Evolutionary conservation across 2,888 invertebrate genomes (phyloP), one percentile per base, ranked within the genome.

Genomic region (Lucinisca nassula): DNA sequence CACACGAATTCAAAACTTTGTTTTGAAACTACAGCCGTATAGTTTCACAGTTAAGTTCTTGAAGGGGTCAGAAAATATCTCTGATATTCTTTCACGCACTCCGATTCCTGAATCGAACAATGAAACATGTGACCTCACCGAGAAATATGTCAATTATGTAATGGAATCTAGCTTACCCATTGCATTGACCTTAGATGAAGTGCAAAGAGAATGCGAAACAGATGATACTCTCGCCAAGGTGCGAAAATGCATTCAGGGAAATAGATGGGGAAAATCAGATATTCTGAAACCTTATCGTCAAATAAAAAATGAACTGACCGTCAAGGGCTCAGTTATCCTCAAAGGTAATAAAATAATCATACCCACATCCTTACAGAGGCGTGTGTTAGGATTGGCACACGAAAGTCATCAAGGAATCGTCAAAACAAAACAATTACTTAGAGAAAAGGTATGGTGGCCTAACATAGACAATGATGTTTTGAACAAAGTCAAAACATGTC

Each of bases 381-480:
- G 61, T 24, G 74, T 79, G 17, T 21, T 88, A 37, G 35, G 55
- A 35, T 30, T 88, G 12, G 82, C 79, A 35, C 82, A 88, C 79
- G 78, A 82, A 37, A 49, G 40, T n/a, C 88, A 88, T 38, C 85
- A 82, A 61, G 88, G 88, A 0, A 45, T 86, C 8, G 84, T 86
- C 1, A 83, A 78, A 70, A 87, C 87, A 67, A 87, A 89, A 45
- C 85, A 73, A 45, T 24, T 79, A 6, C 49, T 88, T 8, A 21
- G 82, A 58, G 76, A 72, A 55, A 82, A 86, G 51, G 85, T 84
- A n/a, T 89, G 80, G 80, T 89, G 80, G 83, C 84, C 81, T 24
- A 49, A 40, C 35, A 83, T 89, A 17, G 79, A 86, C 73, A 51
- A 1, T 0, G 78, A 83, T 32, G 72, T 79, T 35, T 79, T 78